Evolutionary conservation across 2,797 vertebrate species (phyloP).

Genomic region (Chelonia mydas): DNA sequence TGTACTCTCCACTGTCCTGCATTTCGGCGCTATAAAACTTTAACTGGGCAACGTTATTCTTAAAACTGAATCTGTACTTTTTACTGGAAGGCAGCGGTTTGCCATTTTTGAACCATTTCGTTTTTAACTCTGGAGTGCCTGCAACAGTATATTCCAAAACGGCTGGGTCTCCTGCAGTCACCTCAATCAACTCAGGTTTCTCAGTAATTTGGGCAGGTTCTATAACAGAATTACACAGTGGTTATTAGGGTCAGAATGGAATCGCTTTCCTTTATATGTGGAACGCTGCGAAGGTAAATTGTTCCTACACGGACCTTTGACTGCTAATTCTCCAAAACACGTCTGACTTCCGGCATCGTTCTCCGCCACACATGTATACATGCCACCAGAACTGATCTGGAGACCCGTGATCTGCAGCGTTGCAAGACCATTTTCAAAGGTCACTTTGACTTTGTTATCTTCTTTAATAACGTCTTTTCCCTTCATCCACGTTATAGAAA

Average conservation of each 20-base stretch:
- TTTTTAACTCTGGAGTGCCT: conserved; percentile 96
- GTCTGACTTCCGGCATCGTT: conserved; percentile 96
- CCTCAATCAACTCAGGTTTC: conserved; percentile 93
- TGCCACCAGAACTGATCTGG: conserved; percentile 88
- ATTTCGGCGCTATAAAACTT: conserved; percentile 93
- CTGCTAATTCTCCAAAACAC: conserved; percentile 91
- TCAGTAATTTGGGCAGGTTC: conserved; percentile 96
- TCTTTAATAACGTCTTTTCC: conserved; percentile 93
- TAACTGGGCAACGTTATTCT: conserved; percentile 91
- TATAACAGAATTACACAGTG: conserved; percentile 80
- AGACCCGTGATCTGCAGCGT: conserved; percentile 88
- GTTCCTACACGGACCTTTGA: conserved; percentile 92
- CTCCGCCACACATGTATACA: conserved; percentile 94
- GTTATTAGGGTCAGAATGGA: conserved; percentile 50
- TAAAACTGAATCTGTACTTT: conserved; percentile 95
- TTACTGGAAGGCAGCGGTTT: conserved; percentile 92
- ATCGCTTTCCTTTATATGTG: conserved; percentile 5
- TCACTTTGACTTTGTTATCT: conserved; percentile 90
- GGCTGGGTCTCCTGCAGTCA: conserved; percentile 94
- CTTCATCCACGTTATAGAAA: conserved; percentile 94
- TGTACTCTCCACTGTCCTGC: conserved; percentile 94
- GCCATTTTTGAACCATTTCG: conserved; percentile 95
- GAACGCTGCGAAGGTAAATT: conserved; percentile 12
- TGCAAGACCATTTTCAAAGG: conserved; percentile 90
- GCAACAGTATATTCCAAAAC: conserved; percentile 92